These are phyloP conservation scores for Rhipidura dahli DNA, from an alignment of 2,113 vertebrate genomes.

Conservation along the genomic window DNA sequence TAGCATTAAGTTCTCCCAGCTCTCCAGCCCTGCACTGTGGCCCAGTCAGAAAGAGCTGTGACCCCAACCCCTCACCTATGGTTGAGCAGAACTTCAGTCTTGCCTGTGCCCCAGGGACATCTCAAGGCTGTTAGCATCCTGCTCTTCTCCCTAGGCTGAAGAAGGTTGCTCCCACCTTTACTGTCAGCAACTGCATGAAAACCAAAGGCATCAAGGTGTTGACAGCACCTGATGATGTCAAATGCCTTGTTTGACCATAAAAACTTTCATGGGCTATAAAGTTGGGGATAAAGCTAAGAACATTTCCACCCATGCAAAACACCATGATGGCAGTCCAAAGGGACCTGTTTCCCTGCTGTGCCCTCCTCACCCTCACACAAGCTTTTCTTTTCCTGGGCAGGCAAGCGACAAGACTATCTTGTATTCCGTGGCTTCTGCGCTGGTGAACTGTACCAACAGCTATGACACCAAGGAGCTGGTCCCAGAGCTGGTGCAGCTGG, in stretches of 20 bases:
- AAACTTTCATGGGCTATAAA: neutral
- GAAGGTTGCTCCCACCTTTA: neutral
- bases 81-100: neutral
- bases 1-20: neutral
- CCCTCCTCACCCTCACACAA: neutral
- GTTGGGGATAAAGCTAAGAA: neutral
- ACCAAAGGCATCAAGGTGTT: neutral
- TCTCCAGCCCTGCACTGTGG: neutral
- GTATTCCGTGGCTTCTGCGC: conserved; percentile 87
- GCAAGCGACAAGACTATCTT: conserved; percentile 92
- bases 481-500: conserved; percentile 94
- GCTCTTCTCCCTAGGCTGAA: neutral
- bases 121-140: neutral
- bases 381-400: conserved; percentile 61
- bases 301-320: neutral
- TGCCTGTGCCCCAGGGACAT: neutral
- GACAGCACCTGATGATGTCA: neutral
- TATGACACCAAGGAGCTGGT: conserved; percentile 95
- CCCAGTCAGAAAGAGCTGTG: neutral
- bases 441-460: conserved; percentile 95
- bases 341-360: neutral
- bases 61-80: neutral
- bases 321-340: neutral
- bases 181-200: neutral
- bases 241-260: neutral